Evolutionary conservation across 2,888 invertebrate species (phyloP).

Genomic region (Sturmia bella): DNA sequence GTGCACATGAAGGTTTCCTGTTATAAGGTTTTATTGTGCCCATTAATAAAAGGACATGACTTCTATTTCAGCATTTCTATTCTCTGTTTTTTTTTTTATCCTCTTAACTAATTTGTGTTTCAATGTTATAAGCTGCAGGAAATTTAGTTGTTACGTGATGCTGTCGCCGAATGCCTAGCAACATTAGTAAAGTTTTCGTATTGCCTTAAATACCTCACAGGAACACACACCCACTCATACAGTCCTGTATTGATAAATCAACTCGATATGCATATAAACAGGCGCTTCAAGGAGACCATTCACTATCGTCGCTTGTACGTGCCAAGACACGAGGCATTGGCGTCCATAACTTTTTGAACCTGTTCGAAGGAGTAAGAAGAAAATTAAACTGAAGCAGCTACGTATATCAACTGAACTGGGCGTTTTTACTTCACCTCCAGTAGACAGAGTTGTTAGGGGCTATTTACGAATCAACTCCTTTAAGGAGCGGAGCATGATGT

Average conservation of each 20-base stretch:
- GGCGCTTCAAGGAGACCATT: conserved; percentile 6
- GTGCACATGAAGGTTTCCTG: neutral
- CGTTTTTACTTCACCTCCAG: too few relatives aligned
- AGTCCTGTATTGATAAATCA: neutral
- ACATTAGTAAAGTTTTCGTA: conserved; percentile 53
- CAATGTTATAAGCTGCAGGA: conserved; percentile 73
- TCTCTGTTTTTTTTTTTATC: neutral
- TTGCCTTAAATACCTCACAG: conserved; percentile 24
- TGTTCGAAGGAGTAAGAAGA: neutral
- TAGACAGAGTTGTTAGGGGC: too few relatives aligned
- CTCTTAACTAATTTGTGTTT: conserved; percentile 66
- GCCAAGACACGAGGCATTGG: too few relatives aligned
- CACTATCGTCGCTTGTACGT: too few relatives aligned
- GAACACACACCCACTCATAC: conserved; percentile 26
- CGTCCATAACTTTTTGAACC: too few relatives aligned
- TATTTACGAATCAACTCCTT: conserved; percentile 9
- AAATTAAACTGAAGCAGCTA: neutral
- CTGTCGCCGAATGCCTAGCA: conserved; percentile 70
- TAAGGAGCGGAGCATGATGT: neutral
- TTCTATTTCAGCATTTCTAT: conserved; percentile 30
- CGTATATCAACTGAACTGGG: too few relatives aligned
- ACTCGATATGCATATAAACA: conserved; percentile 1
- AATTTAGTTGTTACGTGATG: conserved; percentile 74
- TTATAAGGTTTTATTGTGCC: conserved; percentile 37
- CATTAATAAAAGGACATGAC: conserved; percentile 56